Evolutionary conservation across 1,140 invertebrate species (phyloP).

Genomic region (Penaeus vannamei): DNA sequence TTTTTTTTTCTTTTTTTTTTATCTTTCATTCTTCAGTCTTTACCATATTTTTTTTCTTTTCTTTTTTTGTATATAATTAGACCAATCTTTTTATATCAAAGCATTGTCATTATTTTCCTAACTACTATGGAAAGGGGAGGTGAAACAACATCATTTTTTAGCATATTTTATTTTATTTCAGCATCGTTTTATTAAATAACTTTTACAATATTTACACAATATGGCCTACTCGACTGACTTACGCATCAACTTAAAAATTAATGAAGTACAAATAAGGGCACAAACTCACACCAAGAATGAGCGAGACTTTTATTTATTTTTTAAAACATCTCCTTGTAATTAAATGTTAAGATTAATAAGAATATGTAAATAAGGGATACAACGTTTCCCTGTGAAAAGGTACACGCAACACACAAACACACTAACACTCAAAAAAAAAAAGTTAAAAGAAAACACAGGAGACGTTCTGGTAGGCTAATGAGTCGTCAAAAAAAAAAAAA

Average conservation of each 20-base stretch:
- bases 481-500: too few relatives aligned
- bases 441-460: too few relatives aligned
- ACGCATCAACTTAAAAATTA: constrained; percentile 49
- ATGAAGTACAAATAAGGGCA: constrained; percentile 35
- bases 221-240: constrained; percentile 58
- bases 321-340: neutral
- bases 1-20: too few relatives aligned
- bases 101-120: too few relatives aligned
- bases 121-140: too few relatives aligned
- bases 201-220: constrained; percentile 62
- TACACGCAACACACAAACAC: constrained; percentile 2
- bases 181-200: constrained; percentile 59
- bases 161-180: constrained; percentile 19
- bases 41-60: too few relatives aligned
- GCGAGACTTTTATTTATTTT: neutral
- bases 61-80: too few relatives aligned
- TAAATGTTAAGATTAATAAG: constrained; percentile 36
- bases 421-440: too few relatives aligned
- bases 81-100: too few relatives aligned
- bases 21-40: too few relatives aligned
- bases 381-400: neutral
- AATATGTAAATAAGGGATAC: neutral
- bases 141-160: too few relatives aligned
- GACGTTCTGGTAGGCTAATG: too few relatives aligned
- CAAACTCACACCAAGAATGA: constrained; percentile 47